Evolutionary conservation across 2,888 invertebrate genomes (phyloP).

Genomic region (Sarcophaga variegata): DNA sequence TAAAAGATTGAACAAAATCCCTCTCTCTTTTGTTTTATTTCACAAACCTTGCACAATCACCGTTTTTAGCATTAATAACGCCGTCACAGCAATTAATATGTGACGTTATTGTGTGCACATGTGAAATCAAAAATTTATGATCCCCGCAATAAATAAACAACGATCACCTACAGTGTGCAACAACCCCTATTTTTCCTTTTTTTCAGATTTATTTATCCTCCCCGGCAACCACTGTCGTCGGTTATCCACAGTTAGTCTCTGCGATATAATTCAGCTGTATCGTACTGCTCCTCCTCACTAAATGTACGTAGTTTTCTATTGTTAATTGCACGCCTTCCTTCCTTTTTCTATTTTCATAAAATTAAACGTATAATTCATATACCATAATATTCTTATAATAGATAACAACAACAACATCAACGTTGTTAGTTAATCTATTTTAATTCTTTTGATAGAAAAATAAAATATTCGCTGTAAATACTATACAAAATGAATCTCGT

Average conservation of each 20-base stretch:
- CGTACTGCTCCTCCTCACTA: too few relatives aligned
- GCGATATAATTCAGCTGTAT: slow-evolving; percentile 37
- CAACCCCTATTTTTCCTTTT: slow-evolving; percentile 40
- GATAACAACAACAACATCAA: slow-evolving; percentile 20
- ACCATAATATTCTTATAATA: slow-evolving; percentile 36
- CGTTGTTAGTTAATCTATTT: slow-evolving; percentile 58
- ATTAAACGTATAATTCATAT: not conserved
- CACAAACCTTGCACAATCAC: not conserved
- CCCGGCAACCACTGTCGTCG: too few relatives aligned
- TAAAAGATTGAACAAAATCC: not conserved
- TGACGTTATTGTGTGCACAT: slow-evolving; percentile 38
- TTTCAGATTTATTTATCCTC: not conserved
- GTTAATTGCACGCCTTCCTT: slow-evolving; percentile 56
- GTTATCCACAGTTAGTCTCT: too few relatives aligned
- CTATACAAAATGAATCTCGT: slow-evolving; percentile 22
- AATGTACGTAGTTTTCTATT: slow-evolving; percentile 25
- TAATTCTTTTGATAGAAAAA: slow-evolving; percentile 50
- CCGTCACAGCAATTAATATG: slow-evolving; percentile 33
- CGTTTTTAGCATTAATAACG: not conserved
- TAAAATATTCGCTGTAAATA: slow-evolving; percentile 16
- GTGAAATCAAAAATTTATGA: slow-evolving; percentile 37
- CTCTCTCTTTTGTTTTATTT: not conserved
- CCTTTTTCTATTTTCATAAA: slow-evolving; percentile 17
- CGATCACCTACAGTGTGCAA: slow-evolving; percentile 8
- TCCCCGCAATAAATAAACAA: slow-evolving; percentile 20